Base-by-base conservation (phyloP, 1,140 invertebrate genomes). In the Copidosoma floridanum region DNA sequence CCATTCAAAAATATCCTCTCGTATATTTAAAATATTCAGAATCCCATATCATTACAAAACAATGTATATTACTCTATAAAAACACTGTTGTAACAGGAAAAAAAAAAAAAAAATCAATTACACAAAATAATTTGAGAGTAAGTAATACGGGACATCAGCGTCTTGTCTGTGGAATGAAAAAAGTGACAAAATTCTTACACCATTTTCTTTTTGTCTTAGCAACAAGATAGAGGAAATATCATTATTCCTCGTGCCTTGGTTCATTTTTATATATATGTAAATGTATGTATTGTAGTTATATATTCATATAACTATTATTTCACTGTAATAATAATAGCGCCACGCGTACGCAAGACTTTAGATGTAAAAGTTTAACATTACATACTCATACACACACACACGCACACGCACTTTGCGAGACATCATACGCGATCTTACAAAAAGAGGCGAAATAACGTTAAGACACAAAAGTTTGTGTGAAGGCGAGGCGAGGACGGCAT, bases 231-330 rank as follows among this genome's bases (percentile, higher is more conserved):
- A 1, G 18, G 26, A 56, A 14, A 50, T 23, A 41, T 0, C 1
- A 24, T 11, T 11, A 40, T 29, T 6, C 16, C 32, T 48, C 35
- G 11, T 18, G 32, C 48, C 14, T 53, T 14, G 10, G 44, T 54
- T 60, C 54, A 60, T 54, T n/a, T n/a, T n/a, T n/a, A n/a, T n/a
- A n/a, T n/a, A n/a, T n/a, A n/a, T n/a, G n/a, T n/a, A n/a, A n/a
- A n/a, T n/a, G n/a, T n/a, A n/a, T n/a, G n/a, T n/a, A n/a, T n/a
- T n/a, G n/a, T n/a, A n/a, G n/a, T n/a, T 54, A 60, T 40, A 46
- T 41, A 24, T 52, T 2, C 27, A 72, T 71, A 73, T 72, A 72
- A 74, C 72, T 65, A 74, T 72, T 75, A 74, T 74, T 54, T 68
- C 50, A 54, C 53, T 47, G 32, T 60, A 53, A 53, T 59, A 29